A percentile compares a stretch with the other conserved stretches of the same genome.
phyloP scores from a whole-genome alignment of 2,797 vertebrate species.

The Dendrocincla fuliginosa region DNA sequence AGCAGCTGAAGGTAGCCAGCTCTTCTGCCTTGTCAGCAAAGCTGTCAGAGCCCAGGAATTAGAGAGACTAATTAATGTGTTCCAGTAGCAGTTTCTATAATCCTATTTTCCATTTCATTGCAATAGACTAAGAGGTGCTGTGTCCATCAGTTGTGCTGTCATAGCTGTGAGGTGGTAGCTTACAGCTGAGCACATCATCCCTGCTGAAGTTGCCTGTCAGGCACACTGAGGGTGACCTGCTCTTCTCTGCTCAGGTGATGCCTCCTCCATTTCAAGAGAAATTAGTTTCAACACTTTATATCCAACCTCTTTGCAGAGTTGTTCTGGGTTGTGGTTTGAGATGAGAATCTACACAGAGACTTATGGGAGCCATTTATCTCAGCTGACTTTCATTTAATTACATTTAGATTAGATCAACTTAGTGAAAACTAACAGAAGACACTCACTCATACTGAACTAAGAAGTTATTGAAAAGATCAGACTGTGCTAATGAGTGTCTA shows the following conservation, averaged over 20 bases:
- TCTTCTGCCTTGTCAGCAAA: conserved; percentile 26
- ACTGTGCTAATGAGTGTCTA: background rate
- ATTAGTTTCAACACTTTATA: background rate
- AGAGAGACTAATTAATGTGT: conserved; percentile 9
- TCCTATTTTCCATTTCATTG: background rate
- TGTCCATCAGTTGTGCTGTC: background rate
- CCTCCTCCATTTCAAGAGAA: background rate
- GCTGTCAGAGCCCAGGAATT: background rate
- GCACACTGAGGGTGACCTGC: background rate
- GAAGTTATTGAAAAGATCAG: background rate
- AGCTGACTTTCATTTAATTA: background rate
- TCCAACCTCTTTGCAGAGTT: background rate
- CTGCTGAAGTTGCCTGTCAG: background rate
- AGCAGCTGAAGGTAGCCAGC: conserved; percentile 3
- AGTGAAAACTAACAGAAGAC: background rate
- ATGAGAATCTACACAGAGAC: background rate
- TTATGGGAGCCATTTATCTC: background rate
- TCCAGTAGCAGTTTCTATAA: background rate
- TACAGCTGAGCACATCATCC: background rate
- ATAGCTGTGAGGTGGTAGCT: background rate
- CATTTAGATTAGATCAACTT: background rate
- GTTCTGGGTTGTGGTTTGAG: background rate
- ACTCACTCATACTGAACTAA: background rate
- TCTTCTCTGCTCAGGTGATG: background rate
- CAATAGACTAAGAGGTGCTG: background rate